A percentile compares a stretch with the other conserved stretches of the same genome.
Evolutionary conservation across 2,888 invertebrate species (phyloP).

Genomic region (Tinea pellionella): DNA sequence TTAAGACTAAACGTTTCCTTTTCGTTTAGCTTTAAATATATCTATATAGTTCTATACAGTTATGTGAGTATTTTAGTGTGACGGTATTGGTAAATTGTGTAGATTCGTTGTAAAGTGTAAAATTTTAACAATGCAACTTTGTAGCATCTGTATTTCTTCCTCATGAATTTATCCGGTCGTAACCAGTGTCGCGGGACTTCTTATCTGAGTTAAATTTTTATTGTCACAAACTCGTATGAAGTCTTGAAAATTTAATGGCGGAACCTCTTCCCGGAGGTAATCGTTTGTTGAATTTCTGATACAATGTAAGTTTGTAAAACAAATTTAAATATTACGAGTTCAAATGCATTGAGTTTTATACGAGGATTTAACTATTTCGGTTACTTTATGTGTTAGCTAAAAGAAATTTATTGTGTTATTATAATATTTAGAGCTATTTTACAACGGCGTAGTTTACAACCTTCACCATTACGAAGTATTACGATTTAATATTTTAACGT

Average conservation of each 20-base stretch:
- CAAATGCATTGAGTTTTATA: neutral
- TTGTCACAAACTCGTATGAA: slow-evolving; percentile 31
- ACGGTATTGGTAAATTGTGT: too few relatives aligned
- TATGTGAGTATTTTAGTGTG: too few relatives aligned
- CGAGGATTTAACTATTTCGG: neutral
- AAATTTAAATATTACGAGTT: slow-evolving; percentile 7
- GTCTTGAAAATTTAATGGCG: slow-evolving; percentile 32
- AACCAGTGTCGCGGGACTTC: slow-evolving; percentile 22
- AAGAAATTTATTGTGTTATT: neutral
- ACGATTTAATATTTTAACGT: neutral
- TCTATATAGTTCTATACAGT: too few relatives aligned
- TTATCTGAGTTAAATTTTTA: slow-evolving; percentile 34
- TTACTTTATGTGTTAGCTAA: neutral
- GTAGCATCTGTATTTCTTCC: neutral
- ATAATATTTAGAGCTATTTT: neutral
- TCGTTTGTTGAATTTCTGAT: slow-evolving; percentile 26
- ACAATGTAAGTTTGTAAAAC: slow-evolving; percentile 27
- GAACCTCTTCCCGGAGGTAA: slow-evolving; percentile 25
- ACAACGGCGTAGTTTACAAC: too few relatives aligned
- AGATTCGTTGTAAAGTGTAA: neutral
- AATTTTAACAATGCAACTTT: neutral
- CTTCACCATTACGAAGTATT: neutral
- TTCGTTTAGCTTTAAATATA: too few relatives aligned
- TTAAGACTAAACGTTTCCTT: too few relatives aligned
- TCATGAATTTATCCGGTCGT: slow-evolving; percentile 12